A percentile compares a stretch with the other conserved stretches of the same genome.
phyloP scores from a whole-genome alignment of 1,140 invertebrate species.

The Heliothis virescens region DNA sequence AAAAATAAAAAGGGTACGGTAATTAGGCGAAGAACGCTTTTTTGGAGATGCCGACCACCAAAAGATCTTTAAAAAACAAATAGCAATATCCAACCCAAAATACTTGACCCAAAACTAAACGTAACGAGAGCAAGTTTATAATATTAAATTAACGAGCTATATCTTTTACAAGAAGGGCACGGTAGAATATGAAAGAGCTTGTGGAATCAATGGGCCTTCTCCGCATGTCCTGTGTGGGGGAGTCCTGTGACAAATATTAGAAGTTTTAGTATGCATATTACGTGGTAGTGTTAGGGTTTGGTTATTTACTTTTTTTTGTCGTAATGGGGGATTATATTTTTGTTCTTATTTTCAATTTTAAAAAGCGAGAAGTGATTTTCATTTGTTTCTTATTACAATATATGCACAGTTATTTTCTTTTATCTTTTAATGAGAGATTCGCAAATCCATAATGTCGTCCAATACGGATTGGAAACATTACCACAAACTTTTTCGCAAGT shows the following conservation, averaged over 20 bases:
- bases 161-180: conserved; percentile 62
- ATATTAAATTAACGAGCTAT: conserved; percentile 64
- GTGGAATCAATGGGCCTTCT: conserved; percentile 74
- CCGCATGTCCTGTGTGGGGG: conserved; percentile 69
- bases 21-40: too few relatives aligned
- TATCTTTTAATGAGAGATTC: too few relatives aligned
- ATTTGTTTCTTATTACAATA: too few relatives aligned
- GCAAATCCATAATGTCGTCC: too few relatives aligned
- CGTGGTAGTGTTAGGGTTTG: conserved; percentile 19
- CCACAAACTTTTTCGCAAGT: too few relatives aligned
- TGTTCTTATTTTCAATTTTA: neutral
- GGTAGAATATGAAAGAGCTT: conserved; percentile 62
- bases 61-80: neutral
- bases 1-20: too few relatives aligned
- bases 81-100: neutral
- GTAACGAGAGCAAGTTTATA: conserved; percentile 23
- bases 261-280: conserved; percentile 54
- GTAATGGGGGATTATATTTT: neutral
- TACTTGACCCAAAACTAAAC: neutral
- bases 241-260: conserved; percentile 78
- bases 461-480: too few relatives aligned
- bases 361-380: neutral
- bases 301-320: neutral
- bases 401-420: too few relatives aligned
- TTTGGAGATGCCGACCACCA: too few relatives aligned